phyloP scores from a whole-genome alignment of 2,888 invertebrate species.

The Caenorhabditis imperialis region DNA sequence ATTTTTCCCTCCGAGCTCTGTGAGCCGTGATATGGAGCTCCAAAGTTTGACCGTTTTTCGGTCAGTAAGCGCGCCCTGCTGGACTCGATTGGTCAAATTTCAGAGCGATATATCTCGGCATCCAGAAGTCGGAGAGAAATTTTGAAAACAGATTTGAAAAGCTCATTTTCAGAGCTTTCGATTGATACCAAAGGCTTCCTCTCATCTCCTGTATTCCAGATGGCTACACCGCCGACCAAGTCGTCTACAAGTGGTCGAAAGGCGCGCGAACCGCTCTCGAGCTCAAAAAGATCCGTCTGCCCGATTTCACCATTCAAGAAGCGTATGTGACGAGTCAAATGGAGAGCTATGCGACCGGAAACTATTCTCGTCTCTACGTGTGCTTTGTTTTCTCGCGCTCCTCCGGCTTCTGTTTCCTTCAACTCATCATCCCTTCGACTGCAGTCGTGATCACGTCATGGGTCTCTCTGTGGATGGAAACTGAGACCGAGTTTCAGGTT shows the following conservation, averaged over 20 bases:
- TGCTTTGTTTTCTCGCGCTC: conserved; percentile 76
- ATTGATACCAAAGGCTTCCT: too few species aligned
- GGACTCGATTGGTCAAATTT: too few species aligned
- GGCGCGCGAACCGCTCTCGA: conserved; percentile 66
- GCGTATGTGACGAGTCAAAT: conserved; percentile 75
- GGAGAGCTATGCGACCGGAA: conserved; percentile 72
- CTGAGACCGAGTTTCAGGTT: conserved; percentile 72
- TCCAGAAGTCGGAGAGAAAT: too few species aligned
- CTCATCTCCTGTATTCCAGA: too few species aligned
- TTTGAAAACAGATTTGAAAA: too few species aligned
- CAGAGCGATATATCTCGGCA: too few species aligned
- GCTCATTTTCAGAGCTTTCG: too few species aligned
- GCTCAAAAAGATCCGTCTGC: conserved; percentile 71
- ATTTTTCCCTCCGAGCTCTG: too few species aligned
- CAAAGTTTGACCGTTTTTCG: too few species aligned
- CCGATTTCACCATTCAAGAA: conserved; percentile 75
- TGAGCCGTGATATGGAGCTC: too few species aligned
- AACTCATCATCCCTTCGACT: conserved; percentile 76
- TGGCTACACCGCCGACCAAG: conserved; percentile 75
- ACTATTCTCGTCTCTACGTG: conserved; percentile 76
- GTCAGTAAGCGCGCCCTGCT: too few species aligned
- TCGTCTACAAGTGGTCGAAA: conserved; percentile 73
- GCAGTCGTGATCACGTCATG: conserved; percentile 78
- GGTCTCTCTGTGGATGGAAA: conserved; percentile 78
- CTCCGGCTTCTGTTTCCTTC: conserved; percentile 77